Evolutionary conservation across 1,140 invertebrate genomes (phyloP).

Genomic region (Lucilia cuprina): DNA sequence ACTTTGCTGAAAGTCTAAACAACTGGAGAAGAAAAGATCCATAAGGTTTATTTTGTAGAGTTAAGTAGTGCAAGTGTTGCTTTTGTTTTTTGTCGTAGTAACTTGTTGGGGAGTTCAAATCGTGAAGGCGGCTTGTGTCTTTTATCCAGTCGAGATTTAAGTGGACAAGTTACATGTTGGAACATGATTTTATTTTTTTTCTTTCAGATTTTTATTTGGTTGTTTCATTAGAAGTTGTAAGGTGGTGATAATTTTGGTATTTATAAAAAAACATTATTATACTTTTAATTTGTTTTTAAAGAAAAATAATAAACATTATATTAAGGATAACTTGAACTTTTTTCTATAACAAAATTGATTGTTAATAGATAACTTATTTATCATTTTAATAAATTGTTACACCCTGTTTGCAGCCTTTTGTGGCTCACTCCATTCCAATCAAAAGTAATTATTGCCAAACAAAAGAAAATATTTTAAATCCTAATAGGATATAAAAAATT

Average conservation of each 20-base stretch:
- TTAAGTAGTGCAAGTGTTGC: conserved; percentile 36
- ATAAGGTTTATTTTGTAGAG: conserved; percentile 29
- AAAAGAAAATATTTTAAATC: too few species aligned
- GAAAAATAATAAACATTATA: too few species aligned
- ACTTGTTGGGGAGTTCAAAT: conserved; percentile 19
- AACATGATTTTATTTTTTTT: conserved; percentile 20
- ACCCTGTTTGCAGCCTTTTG: too few species aligned
- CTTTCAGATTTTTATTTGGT: not conserved
- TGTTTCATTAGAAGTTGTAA: conserved; percentile 1
- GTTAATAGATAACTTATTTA: too few species aligned
- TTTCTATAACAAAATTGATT: too few species aligned
- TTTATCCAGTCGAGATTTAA: conserved; percentile 31
- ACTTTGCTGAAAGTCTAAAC: not conserved
- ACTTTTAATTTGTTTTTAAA: too few species aligned
- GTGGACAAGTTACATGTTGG: conserved; percentile 29
- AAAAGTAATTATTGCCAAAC: not conserved
- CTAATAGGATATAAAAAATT: too few species aligned
- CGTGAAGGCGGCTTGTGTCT: conserved; percentile 31
- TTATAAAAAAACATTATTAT: not conserved
- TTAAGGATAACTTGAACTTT: too few species aligned
- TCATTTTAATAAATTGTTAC: too few species aligned
- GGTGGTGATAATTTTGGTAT: not conserved
- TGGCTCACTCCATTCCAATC: not conserved
- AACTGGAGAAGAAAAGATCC: not conserved
- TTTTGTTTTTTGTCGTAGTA: conserved; percentile 16